phyloP scores from a whole-genome alignment of 2,797 vertebrate species.

The Lutjanus argentimaculatus region DNA sequence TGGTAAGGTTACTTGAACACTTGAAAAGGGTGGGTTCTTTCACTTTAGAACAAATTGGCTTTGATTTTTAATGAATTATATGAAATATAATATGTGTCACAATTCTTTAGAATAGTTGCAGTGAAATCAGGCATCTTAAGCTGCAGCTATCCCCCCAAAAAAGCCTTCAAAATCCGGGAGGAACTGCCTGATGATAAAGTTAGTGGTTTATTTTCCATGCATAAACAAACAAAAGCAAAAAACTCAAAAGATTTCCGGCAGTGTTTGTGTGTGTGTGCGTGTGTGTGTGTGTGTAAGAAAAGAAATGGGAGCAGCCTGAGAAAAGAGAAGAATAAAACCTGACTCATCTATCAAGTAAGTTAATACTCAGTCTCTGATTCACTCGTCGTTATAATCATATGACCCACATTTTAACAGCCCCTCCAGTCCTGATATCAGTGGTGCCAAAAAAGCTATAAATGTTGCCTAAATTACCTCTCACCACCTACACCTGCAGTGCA shows the following conservation, averaged over 20 bases:
- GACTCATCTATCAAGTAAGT: slow-evolving; percentile 4
- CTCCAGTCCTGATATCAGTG: not conserved
- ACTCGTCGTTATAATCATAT: not conserved
- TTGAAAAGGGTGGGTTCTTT: too few species aligned
- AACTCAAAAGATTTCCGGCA: not conserved
- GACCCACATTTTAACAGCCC: slow-evolving; percentile 7
- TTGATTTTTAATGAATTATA: too few species aligned
- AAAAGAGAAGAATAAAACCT: not conserved
- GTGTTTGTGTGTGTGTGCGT: not conserved
- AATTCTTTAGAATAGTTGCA: too few species aligned
- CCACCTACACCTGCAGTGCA: slow-evolving; percentile 58
- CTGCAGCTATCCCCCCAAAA: too few species aligned
- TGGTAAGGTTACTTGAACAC: too few species aligned
- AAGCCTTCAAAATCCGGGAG: too few species aligned
- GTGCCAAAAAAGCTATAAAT: not conserved
- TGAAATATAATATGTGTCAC: too few species aligned
- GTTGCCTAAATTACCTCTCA: not conserved
- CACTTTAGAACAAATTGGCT: too few species aligned
- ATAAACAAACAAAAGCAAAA: not conserved
- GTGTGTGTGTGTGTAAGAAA: not conserved
- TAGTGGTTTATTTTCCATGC: not conserved
- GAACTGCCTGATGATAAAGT: not conserved
- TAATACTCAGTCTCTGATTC: slow-evolving; percentile 12
- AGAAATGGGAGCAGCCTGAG: slow-evolving; percentile 17
- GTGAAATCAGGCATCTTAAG: too few species aligned